Evolutionary conservation across 1,140 invertebrate species (phyloP), one percentile per base, ranked within the genome.

Genomic region (Drosophila neocordata): DNA sequence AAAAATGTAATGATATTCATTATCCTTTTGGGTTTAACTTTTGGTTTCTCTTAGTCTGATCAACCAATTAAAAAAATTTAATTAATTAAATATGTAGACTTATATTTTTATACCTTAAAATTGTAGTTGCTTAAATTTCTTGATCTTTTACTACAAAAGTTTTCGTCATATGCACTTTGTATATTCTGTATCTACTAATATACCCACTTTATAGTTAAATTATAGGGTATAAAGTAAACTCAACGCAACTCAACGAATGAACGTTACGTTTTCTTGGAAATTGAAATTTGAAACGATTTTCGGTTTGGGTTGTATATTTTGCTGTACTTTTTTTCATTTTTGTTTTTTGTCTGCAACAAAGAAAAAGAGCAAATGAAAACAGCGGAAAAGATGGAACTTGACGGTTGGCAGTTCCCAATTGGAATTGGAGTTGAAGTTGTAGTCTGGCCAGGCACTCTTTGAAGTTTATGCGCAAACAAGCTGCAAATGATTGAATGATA

Each of bases 191-290:
- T 6, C 8, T 13, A 0, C 13, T 15, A 41, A 44, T 44, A 44
- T 44, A 9, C 41, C 41, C 41, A 7, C 2, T 18, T 44, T 6
- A 4, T 20, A 18, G 9, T 8, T 48, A 4, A 20, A 48, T 1
- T 48, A 48, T 15, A 48, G 15, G 41, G 41, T 48, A 11, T 20
- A 6, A 1, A 31, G 18, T 15, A 59, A 59, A 59, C 22, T 4
- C 15, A 56, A 59, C 22, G 11, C 15, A 56, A 56, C n/a, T 37
- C 12, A 53, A 71, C 27, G 15, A 56, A 62, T 52, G 34, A 73
- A 61, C 15, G 38, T 74, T 70, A 59, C 68, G 58, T 52, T 73
- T 77, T 57, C 73, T 69, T 38, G 1, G 69, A 73, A 76, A 61
- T 53, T 65, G 57, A 58, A 69, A 77, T 65, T 65, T 62, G 27